phyloP scores from a whole-genome alignment of 2,888 invertebrate species.

The Drosophila peninsularis region DNA sequence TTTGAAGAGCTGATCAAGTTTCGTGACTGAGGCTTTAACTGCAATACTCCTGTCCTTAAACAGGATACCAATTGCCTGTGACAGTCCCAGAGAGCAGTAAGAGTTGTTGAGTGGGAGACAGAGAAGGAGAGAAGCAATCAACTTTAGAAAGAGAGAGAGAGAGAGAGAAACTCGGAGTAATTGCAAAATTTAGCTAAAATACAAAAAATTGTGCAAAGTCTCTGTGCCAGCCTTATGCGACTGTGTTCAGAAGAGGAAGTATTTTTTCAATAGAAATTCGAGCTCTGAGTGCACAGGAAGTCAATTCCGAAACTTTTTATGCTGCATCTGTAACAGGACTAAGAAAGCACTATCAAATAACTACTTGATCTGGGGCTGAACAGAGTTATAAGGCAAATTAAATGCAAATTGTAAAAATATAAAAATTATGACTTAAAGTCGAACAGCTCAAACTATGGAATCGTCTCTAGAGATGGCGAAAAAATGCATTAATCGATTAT shows the following conservation, averaged over 20 bases:
- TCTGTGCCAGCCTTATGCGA: not conserved
- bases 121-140: too few species aligned
- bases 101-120: not conserved
- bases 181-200: conserved; percentile 69
- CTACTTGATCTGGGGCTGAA: not conserved
- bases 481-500: too few species aligned
- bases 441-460: too few species aligned
- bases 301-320: conserved; percentile 45
- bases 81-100: not conserved
- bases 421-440: too few species aligned
- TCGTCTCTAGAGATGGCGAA: too few species aligned
- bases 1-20: conserved; percentile 75
- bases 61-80: conserved; percentile 55
- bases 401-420: too few species aligned
- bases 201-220: conserved; percentile 51
- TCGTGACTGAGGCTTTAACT: conserved; percentile 72
- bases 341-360: not conserved
- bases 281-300: conserved; percentile 39
- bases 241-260: conserved; percentile 22
- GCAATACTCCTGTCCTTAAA: conserved; percentile 58
- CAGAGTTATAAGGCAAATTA: too few species aligned
- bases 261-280: conserved; percentile 50
- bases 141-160: not conserved
- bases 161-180: conserved; percentile 28
- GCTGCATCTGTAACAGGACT: conserved; percentile 4